Evolutionary conservation across 2,888 invertebrate genomes (phyloP).

Genomic region (Athalia rosae): DNA sequence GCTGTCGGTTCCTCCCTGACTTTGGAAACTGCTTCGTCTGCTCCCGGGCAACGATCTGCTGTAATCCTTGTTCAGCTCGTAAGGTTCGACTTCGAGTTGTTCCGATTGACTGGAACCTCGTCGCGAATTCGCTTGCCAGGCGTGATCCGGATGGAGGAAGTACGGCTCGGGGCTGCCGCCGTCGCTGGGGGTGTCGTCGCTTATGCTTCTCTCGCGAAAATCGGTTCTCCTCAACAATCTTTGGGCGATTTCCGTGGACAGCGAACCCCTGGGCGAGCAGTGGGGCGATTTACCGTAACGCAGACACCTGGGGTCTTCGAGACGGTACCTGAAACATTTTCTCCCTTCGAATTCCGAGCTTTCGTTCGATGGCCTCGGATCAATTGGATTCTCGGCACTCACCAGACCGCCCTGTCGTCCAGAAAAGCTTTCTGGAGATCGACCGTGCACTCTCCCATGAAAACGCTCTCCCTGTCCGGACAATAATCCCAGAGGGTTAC

Average conservation of each 20-base stretch:
- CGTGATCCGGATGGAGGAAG: slow-evolving; percentile 90
- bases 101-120: slow-evolving; percentile 94
- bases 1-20: slow-evolving; percentile 68
- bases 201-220: slow-evolving; percentile 79
- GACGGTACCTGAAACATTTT: slow-evolving; percentile 78
- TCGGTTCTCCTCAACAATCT: slow-evolving; percentile 82
- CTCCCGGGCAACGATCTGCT: slow-evolving; percentile 91
- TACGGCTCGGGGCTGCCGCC: slow-evolving; percentile 75
- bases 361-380: background rate
- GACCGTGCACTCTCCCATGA: slow-evolving; percentile 87
- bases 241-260: slow-evolving; percentile 80
- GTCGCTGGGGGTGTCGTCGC: slow-evolving; percentile 73
- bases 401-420: slow-evolving; percentile 91
- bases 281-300: slow-evolving; percentile 83
- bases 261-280: slow-evolving; percentile 87
- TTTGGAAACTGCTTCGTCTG: slow-evolving; percentile 88
- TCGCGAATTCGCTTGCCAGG: slow-evolving; percentile 85
- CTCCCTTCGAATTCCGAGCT: background rate
- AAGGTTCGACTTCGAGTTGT: slow-evolving; percentile 88
- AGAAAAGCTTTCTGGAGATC: slow-evolving; percentile 89
- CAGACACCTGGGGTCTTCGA: slow-evolving; percentile 85
- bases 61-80: slow-evolving; percentile 90
- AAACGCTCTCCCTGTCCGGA: slow-evolving; percentile 87
- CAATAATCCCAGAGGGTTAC: slow-evolving; percentile 92
- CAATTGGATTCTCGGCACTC: background rate